Conservation (phyloP, 1,140 invertebrate genomes). For the Aradophagus sp. region DNA sequence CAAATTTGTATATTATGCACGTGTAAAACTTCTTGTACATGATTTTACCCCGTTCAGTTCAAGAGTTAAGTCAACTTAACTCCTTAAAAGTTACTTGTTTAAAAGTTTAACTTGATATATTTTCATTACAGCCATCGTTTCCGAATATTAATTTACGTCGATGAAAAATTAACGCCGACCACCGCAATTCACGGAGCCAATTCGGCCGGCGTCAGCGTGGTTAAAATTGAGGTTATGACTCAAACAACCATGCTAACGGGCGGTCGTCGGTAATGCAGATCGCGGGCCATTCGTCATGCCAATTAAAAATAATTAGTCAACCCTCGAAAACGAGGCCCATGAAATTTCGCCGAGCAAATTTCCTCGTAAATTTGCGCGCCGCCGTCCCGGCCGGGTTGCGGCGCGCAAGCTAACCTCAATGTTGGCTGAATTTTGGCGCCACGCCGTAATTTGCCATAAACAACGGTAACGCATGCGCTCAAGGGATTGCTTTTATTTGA, state of each 20-base stretch:
- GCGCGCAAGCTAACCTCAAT: slow-evolving; percentile 32
- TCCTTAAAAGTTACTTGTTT: no score
- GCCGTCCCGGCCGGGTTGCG: slow-evolving; percentile 3
- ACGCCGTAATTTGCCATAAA: slow-evolving; percentile 45
- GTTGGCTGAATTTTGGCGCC: slow-evolving; percentile 50
- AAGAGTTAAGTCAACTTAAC: no score
- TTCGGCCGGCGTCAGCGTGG: no score
- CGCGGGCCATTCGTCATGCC: slow-evolving; percentile 29
- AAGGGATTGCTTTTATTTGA: slow-evolving; percentile 32
- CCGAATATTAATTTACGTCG: slow-evolving; percentile 18
- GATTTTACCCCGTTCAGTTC: no score
- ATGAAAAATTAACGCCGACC: slow-evolving; percentile 38
- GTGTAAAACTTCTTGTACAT: no score
- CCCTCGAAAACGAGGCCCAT: slow-evolving; percentile 1
- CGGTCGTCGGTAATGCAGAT: slow-evolving; percentile 22
- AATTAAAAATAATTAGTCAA: slow-evolving; percentile 58
- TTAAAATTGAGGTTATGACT: no score
- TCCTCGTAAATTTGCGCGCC: slow-evolving; percentile 36
- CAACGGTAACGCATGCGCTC: slow-evolving; percentile 35
- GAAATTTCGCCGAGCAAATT: slow-evolving; percentile 22
- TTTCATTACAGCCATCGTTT: slow-evolving; percentile 10
- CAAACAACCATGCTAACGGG: slow-evolving; percentile 10
- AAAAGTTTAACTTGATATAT: no score
- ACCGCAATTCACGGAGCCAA: no score
- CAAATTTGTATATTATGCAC: no score